phyloP scores from a whole-genome alignment of 2,113 vertebrate species.

The Crocuta crocuta region DNA sequence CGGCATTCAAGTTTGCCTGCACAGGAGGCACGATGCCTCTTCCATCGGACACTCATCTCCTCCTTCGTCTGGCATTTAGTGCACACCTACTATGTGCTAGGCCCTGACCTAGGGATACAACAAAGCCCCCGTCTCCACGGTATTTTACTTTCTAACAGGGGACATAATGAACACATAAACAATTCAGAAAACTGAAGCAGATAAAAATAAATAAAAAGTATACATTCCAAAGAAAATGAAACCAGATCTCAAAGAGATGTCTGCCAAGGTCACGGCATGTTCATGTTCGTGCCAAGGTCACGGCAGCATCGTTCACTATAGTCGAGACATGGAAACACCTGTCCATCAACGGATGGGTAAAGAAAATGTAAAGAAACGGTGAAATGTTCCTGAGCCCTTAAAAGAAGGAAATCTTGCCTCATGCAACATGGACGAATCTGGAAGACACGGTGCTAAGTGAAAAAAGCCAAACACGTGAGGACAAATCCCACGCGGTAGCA shows the following conservation, averaged over 20 bases:
- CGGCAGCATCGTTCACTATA: fast-evolving
- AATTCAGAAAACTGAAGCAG: background rate
- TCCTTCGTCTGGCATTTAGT: background rate
- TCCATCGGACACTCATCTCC: no score
- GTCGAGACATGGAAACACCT: background rate
- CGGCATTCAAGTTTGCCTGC: fast-evolving
- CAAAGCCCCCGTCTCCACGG: fast-evolving
- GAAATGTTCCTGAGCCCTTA: background rate
- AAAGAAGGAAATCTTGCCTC: background rate
- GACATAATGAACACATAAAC: background rate
- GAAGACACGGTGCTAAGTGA: background rate
- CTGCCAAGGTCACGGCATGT: background rate
- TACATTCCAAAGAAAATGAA: no score
- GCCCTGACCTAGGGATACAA: no score
- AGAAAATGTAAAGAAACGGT: fast-evolving
- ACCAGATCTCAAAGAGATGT: background rate
- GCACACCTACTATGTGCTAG: no score
- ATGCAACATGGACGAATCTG: background rate
- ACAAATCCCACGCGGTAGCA: background rate
- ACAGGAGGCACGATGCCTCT: fast-evolving
- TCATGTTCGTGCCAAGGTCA: no score
- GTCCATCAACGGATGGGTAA: fast-evolving
- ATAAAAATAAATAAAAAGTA: background rate
- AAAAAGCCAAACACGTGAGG: background rate
- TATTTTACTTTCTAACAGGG: background rate